Evolutionary conservation across 2,888 invertebrate genomes (phyloP).

Genomic region (Bombylius discolor): DNA sequence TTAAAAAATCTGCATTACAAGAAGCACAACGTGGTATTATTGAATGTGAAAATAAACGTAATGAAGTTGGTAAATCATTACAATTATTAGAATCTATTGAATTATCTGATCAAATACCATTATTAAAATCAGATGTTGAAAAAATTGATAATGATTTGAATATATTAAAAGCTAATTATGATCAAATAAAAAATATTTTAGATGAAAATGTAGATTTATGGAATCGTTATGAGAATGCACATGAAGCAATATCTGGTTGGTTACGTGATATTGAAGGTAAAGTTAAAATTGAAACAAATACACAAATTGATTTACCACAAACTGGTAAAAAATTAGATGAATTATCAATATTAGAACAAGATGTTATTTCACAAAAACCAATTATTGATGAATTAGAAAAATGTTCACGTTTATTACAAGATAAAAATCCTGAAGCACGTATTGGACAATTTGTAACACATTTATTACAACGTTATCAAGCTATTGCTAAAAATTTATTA

Average conservation of each 20-base stretch:
- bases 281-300: slow-evolving; percentile 59
- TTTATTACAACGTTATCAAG: slow-evolving; percentile 60
- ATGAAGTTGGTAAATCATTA: slow-evolving; percentile 57
- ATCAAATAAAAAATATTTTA: slow-evolving; percentile 51
- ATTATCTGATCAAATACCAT: slow-evolving; percentile 51
- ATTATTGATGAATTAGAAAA: slow-evolving; percentile 54
- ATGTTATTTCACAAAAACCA: slow-evolving; percentile 49
- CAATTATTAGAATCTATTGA: slow-evolving; percentile 60
- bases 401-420: slow-evolving; percentile 57
- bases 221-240: slow-evolving; percentile 65
- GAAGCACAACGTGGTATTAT: slow-evolving; percentile 61
- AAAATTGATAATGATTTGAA: slow-evolving; percentile 58
- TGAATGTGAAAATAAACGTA: slow-evolving; percentile 54
- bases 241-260: slow-evolving; percentile 63
- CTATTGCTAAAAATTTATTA: slow-evolving; percentile 55
- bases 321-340: slow-evolving; percentile 57
- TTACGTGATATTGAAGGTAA: slow-evolving; percentile 65
- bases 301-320: slow-evolving; percentile 52
- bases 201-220: slow-evolving; percentile 61
- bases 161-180: slow-evolving; percentile 52
- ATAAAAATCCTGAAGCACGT: slow-evolving; percentile 69
- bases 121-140: slow-evolving; percentile 55
- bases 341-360: slow-evolving; percentile 47
- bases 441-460: slow-evolving; percentile 70
- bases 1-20: slow-evolving; percentile 66